Base-by-base conservation (phyloP, 2,113 vertebrate genomes). In the Paraplagusia blochii region DNA sequence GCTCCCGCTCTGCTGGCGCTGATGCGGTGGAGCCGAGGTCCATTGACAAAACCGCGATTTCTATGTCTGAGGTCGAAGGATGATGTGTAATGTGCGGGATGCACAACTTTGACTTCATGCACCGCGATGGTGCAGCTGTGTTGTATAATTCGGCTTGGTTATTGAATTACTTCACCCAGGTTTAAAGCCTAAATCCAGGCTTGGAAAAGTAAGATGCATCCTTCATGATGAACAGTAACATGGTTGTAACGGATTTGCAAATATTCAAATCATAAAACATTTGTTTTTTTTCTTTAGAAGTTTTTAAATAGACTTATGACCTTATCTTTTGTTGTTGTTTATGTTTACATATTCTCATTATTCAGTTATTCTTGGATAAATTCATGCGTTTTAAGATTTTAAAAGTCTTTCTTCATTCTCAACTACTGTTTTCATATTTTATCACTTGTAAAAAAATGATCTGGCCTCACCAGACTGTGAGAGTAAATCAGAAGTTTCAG, bases 1-100 rank as follows among this genome's bases (percentile, higher is more conserved):
- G 48, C 22, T 61, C 49, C 35, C 53, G 65, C 66, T 44, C 16
- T 45, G 63, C 76, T 16, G 39, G 29, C 15, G 40, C 10, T 29
- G 52, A 1, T 47, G 47, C 57, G 11, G 38, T 11, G 34, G 44
- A 57, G 33, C 51, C 58, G 9, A 46, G 54, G 33, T 17, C 0
- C 44, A 6, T 14, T 1, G 11, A 33, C 2, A 12, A 9, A 12
- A 38, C 39, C 11, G 1, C 12, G 8, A 11, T 38, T 53, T 46
- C 1, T 9, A 10, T 8, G 16, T 33, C 12, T 4, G 47, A n/a
- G 9, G 8, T 19, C 8, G 3, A 44, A 40, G 3, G 39, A 55
- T 12, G 8, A 10, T 9, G 35, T 2, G 1, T 7, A 44, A n/a
- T 29, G 7, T 17, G 43, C 2, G 6, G 18, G 1, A 9, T 5